phyloP scores from a whole-genome alignment of 2,113 vertebrate genomes.

The Entomyzon cyanotis region DNA sequence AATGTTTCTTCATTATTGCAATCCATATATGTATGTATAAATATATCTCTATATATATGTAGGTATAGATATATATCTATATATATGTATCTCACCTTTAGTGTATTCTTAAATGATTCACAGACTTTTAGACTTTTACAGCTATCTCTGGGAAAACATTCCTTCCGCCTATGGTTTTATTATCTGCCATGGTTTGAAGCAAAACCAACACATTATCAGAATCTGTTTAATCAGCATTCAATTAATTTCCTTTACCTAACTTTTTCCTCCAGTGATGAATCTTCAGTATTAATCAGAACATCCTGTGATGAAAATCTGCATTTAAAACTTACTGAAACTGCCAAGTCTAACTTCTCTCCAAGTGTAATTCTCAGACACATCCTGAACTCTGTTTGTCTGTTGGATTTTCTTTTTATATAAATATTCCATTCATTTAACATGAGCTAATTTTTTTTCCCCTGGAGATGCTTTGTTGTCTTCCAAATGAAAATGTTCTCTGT shows the following conservation, averaged over 20 bases:
- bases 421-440: neutral
- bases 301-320: neutral
- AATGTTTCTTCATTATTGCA: neutral
- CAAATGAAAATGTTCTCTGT: neutral
- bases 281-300: neutral
- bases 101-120: neutral
- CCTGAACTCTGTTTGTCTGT: neutral
- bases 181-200: neutral
- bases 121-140: neutral
- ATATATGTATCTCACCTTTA: neutral
- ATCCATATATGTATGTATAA: neutral
- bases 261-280: constrained; percentile 1
- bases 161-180: neutral
- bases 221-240: neutral
- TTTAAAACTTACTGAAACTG: constrained; percentile 23
- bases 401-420: constrained; percentile 19
- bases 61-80: neutral
- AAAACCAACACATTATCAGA: neutral
- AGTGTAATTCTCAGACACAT: neutral
- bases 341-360: neutral
- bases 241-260: neutral
- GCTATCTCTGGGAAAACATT: neutral
- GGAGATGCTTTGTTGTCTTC: neutral
- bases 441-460: neutral
- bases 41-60: no score